These are phyloP conservation scores for Ferrisia virgata DNA, from an alignment of 2,888 invertebrate species.

Conservation along the genomic window DNA sequence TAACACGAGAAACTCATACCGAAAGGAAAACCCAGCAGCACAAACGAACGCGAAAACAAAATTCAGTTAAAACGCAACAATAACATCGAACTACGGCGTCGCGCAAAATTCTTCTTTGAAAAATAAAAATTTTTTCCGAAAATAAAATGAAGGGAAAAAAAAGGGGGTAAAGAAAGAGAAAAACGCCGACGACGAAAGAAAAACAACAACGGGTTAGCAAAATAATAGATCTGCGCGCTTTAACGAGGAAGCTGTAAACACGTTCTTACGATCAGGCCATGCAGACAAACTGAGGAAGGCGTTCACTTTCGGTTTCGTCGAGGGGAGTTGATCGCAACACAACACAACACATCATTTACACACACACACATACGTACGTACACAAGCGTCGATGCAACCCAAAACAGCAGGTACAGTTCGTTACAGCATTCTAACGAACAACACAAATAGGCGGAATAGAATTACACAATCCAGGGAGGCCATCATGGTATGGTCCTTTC, in stretches of 20 bases:
- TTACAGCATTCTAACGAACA: slow-evolving; percentile 45
- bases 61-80: slow-evolving; percentile 9
- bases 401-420: slow-evolving; percentile 45
- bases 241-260: slow-evolving; percentile 45
- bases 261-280: slow-evolving; percentile 38
- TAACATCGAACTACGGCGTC: neutral
- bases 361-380: neutral
- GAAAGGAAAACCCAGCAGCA: neutral
- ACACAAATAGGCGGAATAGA: slow-evolving; percentile 45
- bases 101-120: neutral
- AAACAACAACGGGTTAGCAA: slow-evolving; percentile 28
- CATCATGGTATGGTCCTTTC: slow-evolving; percentile 46
- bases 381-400: slow-evolving; percentile 43
- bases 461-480: slow-evolving; percentile 46
- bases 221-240: slow-evolving; percentile 43
- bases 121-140: neutral
- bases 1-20: slow-evolving; percentile 19
- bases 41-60: neutral
- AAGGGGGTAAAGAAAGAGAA: neutral
- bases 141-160: neutral
- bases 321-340: slow-evolving; percentile 25
- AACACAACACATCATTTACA: neutral
- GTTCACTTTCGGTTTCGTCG: slow-evolving; percentile 44
- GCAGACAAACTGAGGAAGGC: slow-evolving; percentile 44
- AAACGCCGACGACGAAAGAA: neutral